Conservation (phyloP, 2,797 vertebrate species). For the Poeciliopsis paucimaculata region DNA sequence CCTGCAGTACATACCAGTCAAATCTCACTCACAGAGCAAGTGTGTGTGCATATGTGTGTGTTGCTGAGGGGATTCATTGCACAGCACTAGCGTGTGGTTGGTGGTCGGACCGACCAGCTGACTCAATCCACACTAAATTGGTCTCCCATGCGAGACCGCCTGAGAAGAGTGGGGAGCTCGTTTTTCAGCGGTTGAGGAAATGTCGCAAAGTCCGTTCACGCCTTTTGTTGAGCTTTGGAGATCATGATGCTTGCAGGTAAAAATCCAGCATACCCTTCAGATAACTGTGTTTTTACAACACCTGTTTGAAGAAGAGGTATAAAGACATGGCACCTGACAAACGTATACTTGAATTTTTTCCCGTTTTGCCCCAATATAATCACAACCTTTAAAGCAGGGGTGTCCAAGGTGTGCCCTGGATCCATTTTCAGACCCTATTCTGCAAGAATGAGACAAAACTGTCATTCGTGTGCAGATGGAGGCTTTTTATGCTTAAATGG, state of each 20-base stretch:
- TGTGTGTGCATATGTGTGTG: neutral
- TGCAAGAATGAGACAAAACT: no score
- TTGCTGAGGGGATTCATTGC: constrained; percentile 2
- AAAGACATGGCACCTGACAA: neutral
- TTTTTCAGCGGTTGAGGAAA: constrained; percentile 10
- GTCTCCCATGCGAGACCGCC: constrained; percentile 33
- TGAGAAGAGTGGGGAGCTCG: constrained; percentile 31
- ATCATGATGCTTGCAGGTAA: neutral
- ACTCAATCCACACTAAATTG: constrained; percentile 54
- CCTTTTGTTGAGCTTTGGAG: neutral
- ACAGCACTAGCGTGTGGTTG: constrained; percentile 43
- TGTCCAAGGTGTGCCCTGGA: no score
- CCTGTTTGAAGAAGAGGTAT: neutral
- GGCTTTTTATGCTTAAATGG: no score
- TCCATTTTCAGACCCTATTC: no score
- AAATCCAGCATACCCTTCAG: neutral
- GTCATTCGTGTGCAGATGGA: no score
- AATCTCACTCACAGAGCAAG: constrained; percentile 4
- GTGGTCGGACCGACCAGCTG: constrained; percentile 57
- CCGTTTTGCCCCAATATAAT: neutral
- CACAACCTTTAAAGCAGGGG: neutral
- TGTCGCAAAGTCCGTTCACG: neutral
- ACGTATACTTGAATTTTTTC: neutral
- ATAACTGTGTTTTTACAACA: neutral
- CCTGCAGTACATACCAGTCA: constrained; percentile 20